Evolutionary conservation across 1,140 invertebrate genomes (phyloP).

Genomic region (Gonioctena quinquepunctata): DNA sequence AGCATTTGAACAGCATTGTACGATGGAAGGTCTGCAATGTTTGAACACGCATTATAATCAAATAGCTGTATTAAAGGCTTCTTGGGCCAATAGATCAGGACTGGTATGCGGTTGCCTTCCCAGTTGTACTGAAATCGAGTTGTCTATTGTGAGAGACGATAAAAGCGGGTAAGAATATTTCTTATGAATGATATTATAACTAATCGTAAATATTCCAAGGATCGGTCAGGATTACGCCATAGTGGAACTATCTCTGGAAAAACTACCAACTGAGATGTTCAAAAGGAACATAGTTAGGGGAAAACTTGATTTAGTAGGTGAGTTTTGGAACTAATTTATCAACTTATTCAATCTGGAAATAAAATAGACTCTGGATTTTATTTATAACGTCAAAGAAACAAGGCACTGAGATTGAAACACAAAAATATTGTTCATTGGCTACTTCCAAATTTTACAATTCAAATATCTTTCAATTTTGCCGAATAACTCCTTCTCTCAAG

Average conservation of each 20-base stretch:
- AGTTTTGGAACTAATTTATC: conserved; percentile 19
- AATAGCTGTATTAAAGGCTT: conserved; percentile 64
- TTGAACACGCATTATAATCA: conserved; percentile 64
- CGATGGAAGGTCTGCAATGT: conserved; percentile 64
- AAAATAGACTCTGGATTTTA: too few species aligned
- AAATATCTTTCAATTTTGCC: too few species aligned
- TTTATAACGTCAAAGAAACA: too few species aligned
- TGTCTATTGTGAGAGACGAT: conserved; percentile 49
- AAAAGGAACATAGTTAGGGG: conserved; percentile 60
- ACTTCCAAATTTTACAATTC: too few species aligned
- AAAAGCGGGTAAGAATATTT: conserved; percentile 37
- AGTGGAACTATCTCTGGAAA: conserved; percentile 53
- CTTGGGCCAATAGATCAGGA: conserved; percentile 50
- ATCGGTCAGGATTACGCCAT: conserved; percentile 42
- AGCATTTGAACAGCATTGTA: conserved; percentile 55
- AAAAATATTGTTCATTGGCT: too few species aligned
- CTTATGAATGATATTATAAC: not conserved
- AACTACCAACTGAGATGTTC: conserved; percentile 56
- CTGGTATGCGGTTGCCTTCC: conserved; percentile 58
- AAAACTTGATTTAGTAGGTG: conserved; percentile 58
- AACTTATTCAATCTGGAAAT: not conserved
- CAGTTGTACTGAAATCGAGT: conserved; percentile 60
- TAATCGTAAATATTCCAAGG: too few species aligned
- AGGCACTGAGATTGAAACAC: too few species aligned
- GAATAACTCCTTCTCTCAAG: too few species aligned